Evolutionary conservation across 2,888 invertebrate genomes (phyloP).

Genomic region (Dione vanillae): DNA sequence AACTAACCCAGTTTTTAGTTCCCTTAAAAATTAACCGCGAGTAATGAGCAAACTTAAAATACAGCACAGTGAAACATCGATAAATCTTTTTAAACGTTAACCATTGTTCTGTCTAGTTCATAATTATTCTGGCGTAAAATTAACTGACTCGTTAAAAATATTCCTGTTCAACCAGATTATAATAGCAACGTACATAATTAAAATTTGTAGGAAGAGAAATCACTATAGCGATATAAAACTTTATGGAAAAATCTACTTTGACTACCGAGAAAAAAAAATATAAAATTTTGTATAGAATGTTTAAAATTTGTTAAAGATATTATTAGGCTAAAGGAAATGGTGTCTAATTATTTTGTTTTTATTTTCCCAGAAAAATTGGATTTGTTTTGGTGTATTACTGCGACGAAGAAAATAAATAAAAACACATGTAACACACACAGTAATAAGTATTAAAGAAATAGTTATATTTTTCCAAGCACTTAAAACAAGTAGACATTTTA

Average conservation of each 20-base stretch:
- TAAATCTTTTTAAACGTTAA: conserved; percentile 6
- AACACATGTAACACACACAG: no score
- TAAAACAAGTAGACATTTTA: no score
- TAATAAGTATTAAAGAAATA: no score
- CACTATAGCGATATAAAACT: background rate
- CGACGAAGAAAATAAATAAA: no score
- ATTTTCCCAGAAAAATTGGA: no score
- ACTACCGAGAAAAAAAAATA: background rate
- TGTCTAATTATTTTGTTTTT: no score
- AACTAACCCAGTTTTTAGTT: background rate
- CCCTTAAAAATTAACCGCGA: conserved; percentile 1
- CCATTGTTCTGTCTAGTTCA: conserved; percentile 12
- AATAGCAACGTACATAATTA: background rate
- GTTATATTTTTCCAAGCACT: no score
- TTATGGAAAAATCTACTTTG: background rate
- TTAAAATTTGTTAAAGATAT: no score
- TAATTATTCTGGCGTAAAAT: conserved; percentile 18
- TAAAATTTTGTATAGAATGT: no score
- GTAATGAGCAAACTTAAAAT: conserved; percentile 10
- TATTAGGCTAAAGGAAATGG: no score
- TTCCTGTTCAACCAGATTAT: conserved; percentile 3
- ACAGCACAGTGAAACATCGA: conserved; percentile 13
- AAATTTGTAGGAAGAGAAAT: background rate
- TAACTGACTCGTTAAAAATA: conserved; percentile 14
- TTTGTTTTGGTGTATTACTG: no score